These are phyloP conservation scores for Masnerella sp. DNA, from an alignment of 2,888 invertebrate genomes.

Conservation along the genomic window DNA sequence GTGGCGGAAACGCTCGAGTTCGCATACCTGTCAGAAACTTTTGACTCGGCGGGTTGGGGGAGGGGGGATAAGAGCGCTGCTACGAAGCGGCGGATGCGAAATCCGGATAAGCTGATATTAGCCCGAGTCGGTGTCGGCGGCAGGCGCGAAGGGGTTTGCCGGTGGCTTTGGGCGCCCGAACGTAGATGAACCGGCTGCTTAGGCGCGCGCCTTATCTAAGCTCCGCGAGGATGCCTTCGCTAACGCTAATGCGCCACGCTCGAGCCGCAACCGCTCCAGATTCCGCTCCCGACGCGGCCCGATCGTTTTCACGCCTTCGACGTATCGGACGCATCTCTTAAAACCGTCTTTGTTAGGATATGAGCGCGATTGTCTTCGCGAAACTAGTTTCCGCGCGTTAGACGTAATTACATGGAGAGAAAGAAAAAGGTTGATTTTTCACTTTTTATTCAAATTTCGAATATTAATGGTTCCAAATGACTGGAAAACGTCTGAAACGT, in stretches of 20 bases:
- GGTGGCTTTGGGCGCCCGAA: constrained; percentile 67
- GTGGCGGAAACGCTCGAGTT: constrained; percentile 33
- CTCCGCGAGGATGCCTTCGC: constrained; percentile 77
- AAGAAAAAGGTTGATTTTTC: too few species aligned
- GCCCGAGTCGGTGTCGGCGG: constrained; percentile 66
- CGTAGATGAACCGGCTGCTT: constrained; percentile 61
- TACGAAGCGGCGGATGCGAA: constrained; percentile 67
- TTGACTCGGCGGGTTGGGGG: constrained; percentile 52
- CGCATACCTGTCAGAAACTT: constrained; percentile 53
- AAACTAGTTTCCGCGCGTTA: constrained; percentile 24
- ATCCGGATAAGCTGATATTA: constrained; percentile 75
- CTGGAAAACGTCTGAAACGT: too few species aligned
- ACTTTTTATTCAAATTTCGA: too few species aligned
- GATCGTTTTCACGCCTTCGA: constrained; percentile 66
- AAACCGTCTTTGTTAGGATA: constrained; percentile 42
- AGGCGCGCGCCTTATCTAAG: constrained; percentile 74
- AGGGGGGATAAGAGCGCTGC: constrained; percentile 35
- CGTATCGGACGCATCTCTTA: constrained; percentile 52
- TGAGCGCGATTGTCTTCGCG: constrained; percentile 27
- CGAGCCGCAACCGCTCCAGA: constrained; percentile 59
- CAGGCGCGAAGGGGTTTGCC: constrained; percentile 64
- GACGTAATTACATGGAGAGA: too few species aligned
- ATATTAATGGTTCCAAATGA: too few species aligned
- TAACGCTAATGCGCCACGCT: constrained; percentile 71
- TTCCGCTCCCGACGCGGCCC: constrained; percentile 72